Evolutionary conservation across 2,797 vertebrate species (phyloP), one percentile per base, ranked within the genome.

Genomic region (Gambelia wislizenii): DNA sequence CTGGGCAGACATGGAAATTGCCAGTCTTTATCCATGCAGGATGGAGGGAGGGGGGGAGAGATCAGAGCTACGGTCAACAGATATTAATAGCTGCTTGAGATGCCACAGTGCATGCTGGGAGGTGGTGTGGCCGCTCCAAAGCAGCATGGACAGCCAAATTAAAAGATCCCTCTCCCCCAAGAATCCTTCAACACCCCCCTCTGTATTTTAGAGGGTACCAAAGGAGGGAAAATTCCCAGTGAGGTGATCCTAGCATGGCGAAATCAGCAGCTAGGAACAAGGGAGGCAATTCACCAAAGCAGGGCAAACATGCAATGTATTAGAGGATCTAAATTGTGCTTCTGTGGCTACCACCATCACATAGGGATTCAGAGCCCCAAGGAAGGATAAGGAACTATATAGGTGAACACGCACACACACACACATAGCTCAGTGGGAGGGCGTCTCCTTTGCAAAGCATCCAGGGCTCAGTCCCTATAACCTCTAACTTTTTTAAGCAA

Each of bases 61-160:
- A 56, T 47, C 52, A 69, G 49, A 27, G 22, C 61, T 22, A 7
- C 27, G 7, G 54, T 20, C 33, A 0, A 33, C 7, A 56, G 72
- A 18, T 85, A 87, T 86, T 77, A 90, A 90, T 67, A 84, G 70
- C 42, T 27, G 1, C 22, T 61, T 59, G 76, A 59, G 76, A 33
- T 33, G 16, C 13, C n/a, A 0, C 56, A 10, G 5, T 0, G 52
- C 85, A 49, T 33, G 33, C 54, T 5, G 88, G 77, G 83, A 84
- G 30, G 8, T 6, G 0, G 47, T 22, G 25, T 25, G 30, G 42
- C 39, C 42, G 7, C 59, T 44, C 27, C 79, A 18, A 42, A 18
- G 27, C 14, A 9, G 54, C 67, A 44, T 16, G 69, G 18, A 25
- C 39, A 27, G 8, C 1, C 9, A 13, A 25, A 1, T 6, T 0